Percentiles rank a stretch among this genome's conserved stretches.
These are phyloP conservation scores for Bhutanitis thaidina DNA, from an alignment of 2,888 invertebrate genomes.

Conservation along the genomic window DNA sequence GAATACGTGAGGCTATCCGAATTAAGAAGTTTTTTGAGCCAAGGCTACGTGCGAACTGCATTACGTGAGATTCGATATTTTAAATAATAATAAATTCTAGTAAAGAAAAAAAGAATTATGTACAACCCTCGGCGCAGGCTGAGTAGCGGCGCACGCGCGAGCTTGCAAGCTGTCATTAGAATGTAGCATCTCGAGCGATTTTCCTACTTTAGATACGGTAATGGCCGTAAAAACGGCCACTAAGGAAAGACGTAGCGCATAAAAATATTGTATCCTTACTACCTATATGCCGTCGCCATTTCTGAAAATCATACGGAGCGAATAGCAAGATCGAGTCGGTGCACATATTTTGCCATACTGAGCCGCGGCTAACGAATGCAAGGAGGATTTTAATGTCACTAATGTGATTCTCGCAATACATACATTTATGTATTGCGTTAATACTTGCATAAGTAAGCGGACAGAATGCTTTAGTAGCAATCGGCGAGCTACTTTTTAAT, in stretches of 20 bases:
- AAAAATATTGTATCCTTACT: conserved; percentile 78
- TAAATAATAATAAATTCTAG: too few relatives aligned
- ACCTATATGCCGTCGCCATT: conserved; percentile 70
- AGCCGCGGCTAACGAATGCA: conserved; percentile 70
- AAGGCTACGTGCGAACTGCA: too few relatives aligned
- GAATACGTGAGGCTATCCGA: too few relatives aligned
- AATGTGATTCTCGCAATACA: conserved; percentile 69
- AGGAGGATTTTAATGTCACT: conserved; percentile 72
- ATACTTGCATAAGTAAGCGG: conserved; percentile 42
- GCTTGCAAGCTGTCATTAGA: conserved; percentile 69
- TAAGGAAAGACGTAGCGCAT: conserved; percentile 70
- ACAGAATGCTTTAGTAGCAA: conserved; percentile 28
- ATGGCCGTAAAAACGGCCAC: conserved; percentile 69
- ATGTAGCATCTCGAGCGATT: conserved; percentile 74
- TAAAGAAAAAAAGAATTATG: too few relatives aligned
- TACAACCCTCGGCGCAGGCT: conserved; percentile 44
- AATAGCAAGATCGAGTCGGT: conserved; percentile 57
- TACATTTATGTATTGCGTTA: conserved; percentile 57
- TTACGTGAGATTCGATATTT: too few relatives aligned
- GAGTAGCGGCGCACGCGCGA: conserved; percentile 75
- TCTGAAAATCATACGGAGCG: conserved; percentile 80
- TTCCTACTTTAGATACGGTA: conserved; percentile 77
- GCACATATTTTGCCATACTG: conserved; percentile 75
- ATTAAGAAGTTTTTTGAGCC: too few relatives aligned
- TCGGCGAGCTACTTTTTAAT: conserved; percentile 16